Evolutionary conservation across 2,797 vertebrate species (phyloP), one percentile per base, ranked within the genome.

Genomic region (Aplochiton taeniatus): DNA sequence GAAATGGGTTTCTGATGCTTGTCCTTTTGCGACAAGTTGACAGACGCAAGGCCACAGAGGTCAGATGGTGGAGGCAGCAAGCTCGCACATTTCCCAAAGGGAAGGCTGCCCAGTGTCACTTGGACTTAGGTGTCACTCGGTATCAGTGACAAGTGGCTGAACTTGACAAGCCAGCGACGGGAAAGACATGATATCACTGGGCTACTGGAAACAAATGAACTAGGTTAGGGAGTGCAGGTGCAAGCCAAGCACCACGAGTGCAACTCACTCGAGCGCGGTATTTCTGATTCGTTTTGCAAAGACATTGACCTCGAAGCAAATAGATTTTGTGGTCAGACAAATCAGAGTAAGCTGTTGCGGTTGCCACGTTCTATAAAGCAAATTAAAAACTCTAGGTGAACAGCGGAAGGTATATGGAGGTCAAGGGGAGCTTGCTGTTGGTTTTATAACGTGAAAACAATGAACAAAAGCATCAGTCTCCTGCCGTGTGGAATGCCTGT

Each of bases 281-380:
- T 31, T 31, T 31, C 31, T 31, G 31, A 31, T 31, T 31, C 31
- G 3, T 31, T 31, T 31, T 31, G 31, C 31, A 31, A n/a, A 31
- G 31, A 61, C 63, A 77, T 73, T 72, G 61, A 68, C 10, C 55
- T 54, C 13, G 66, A 79, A 69, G 68, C 18, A 55, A 75, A 77
- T 57, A 53, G 64, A 78, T 81, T 66, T 70, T 69, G 70, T 74
- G 67, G 72, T 79, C 67, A 66, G 76, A 74, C 53, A 13, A 72
- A 73, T 53, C 73, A 12, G 18, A 53, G 60, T 59, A 11, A 49
- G 58, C 51, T 43, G 31, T 10, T 46, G 9, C 45, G 9, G 10
- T 41, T 31, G 2, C 31, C 6, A 31, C 31, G 43, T 46, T 58
- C 10, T 18, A 43, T 46, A 45, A 58, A 44, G 42, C 5, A 5